phyloP scores from a whole-genome alignment of 2,888 invertebrate genomes.

The Lepidocyrtoides sp. region DNA sequence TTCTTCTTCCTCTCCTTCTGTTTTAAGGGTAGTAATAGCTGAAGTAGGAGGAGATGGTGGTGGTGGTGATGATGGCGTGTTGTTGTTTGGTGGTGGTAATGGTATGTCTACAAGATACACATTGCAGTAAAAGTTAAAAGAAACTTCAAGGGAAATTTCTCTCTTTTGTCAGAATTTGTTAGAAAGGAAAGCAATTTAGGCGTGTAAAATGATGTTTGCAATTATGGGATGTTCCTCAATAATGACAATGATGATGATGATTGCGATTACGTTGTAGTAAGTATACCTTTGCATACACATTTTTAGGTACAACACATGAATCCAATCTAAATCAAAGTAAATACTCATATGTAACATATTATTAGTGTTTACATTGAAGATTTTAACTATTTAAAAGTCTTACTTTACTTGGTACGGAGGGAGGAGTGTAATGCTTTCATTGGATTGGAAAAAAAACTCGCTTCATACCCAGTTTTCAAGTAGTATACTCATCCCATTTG shows the following conservation, averaged over 20 bases:
- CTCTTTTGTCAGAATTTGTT: constrained; percentile 21
- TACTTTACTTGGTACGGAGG: no score
- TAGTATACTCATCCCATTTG: not conserved
- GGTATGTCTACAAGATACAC: not conserved
- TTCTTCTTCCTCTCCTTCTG: not conserved
- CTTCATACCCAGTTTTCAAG: no score
- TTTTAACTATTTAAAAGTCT: no score
- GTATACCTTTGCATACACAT: no score
- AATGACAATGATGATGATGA: not conserved
- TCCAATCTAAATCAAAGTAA: no score
- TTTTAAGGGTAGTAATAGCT: not conserved
- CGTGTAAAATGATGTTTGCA: constrained; percentile 62
- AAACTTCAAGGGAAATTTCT: constrained; percentile 33
- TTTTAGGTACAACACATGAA: no score
- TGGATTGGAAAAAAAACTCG: not conserved
- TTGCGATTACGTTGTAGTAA: not conserved
- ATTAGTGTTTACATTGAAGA: no score
- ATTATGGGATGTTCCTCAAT: constrained; percentile 50
- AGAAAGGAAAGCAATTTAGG: constrained; percentile 57
- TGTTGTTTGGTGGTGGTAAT: not conserved
- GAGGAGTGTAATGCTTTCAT: not conserved
- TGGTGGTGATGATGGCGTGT: not conserved
- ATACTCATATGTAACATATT: no score
- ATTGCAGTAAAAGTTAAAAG: constrained; percentile 2
- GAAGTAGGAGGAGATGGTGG: not conserved